Evolutionary conservation across 23 tunicate genomes (phyloP), one percentile per base, ranked within the genome.

Genomic region (Botrylloides violaceus): DNA sequence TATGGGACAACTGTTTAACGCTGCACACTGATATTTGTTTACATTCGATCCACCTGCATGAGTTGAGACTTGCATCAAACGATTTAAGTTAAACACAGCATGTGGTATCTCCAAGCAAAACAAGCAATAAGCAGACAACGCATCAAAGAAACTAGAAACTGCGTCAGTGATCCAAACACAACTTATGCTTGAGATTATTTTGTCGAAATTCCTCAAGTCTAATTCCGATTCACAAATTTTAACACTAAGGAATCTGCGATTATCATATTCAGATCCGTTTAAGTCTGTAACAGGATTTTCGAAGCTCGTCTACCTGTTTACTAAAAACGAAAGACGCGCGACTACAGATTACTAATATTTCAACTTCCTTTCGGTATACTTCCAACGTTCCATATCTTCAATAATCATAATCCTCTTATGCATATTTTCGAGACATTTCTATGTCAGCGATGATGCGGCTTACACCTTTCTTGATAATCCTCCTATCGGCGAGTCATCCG

Each of bases 381-480:
- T 43, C 53, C 53, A 43, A 43, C 12, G 53, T 15, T 43, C 9
- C 53, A 15, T 7, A 43, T 15, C 12, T 15, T 43, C 53, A 43
- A 43, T 43, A 43, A 7, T 43, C 53, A 43, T 43, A 43, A 43
- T 43, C 53, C 53, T 43, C 9, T 43, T 43, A 43, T 43, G 53
- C 53, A 43, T 43, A 43, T 43, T 43, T 43, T 43, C 53, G 53
- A 43, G 12, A 15, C 53, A 7, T 7, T 43, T 43, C 9, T 15
- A 43, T 43, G 53, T 43, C 53, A 43, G 15, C 53, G n/a, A n/a
- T n/a, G n/a, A n/a, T n/a, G n/a, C n/a, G 53, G 53, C 53, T 43
- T 43, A 43, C 53, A 43, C 53, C 53, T 43, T 43, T 15, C 12
- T 15, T 43, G 53, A 9, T 43, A 43, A 43, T 43, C 53, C 15